Evolutionary conservation across 37 sponge, comb jelly and placozoan species (phyloP), one percentile per base, ranked within the genome.

Genomic region (Beroe forskalii): DNA sequence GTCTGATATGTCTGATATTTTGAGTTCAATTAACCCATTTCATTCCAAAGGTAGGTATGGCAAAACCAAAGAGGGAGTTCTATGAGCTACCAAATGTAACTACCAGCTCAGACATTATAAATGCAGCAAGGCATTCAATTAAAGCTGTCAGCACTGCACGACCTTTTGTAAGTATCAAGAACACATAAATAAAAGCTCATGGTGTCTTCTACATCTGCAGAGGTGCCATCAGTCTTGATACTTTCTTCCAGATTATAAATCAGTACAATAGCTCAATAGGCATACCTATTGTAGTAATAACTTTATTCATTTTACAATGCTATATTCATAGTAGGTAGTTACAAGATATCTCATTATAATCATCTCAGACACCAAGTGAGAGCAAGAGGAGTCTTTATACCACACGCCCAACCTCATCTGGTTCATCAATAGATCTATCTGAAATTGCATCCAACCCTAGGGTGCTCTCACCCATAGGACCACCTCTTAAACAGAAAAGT

Each of bases 31-130:
- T n/a, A n/a, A n/a, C n/a, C n/a, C n/a, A n/a, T n/a, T n/a, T n/a
- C n/a, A n/a, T n/a, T n/a, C n/a, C n/a, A n/a, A n/a, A n/a, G n/a
- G 55, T 12, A 63, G 66, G 39, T 19, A 69, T 69, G 72, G 72
- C 72, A 32, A 69, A 69, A 69, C 32, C 36, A 31, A 69, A 69
- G 32, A 69, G 72, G 17, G 72, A 69, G 72, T 69, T 69, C 72
- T 69, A 69, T 32, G 72, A 69, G 19, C 38, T 69, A 20, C 72
- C 72, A 14, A 69, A 69, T 69, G 32, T 69, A 14, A 32, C 72
- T 1, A 69, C 72, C 38, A 69, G 72, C 72, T 36, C 72, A 69
- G 72, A 69, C 32, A 69, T 69, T 14, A 69, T 69, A 31, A 69
- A 69, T 35, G 72, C 72, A 32, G 72, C 72, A 33, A 69, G 72